Conservation (phyloP, 2,113 vertebrate species). For the Aleadryas rufinucha region DNA sequence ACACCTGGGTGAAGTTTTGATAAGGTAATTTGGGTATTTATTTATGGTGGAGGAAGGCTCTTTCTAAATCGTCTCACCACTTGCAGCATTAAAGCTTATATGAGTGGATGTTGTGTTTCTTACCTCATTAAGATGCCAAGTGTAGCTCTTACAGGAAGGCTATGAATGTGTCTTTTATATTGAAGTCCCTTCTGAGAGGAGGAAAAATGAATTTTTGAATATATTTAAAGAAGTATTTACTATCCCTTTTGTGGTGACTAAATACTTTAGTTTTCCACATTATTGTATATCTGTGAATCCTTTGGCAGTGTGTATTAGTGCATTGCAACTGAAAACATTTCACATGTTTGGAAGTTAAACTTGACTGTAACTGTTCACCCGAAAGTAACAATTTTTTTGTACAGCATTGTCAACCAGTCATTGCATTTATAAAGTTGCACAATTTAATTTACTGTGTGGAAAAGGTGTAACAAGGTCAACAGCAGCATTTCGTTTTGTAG, state of each 20-base stretch:
- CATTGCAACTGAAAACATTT: neutral
- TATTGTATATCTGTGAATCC: accelerated
- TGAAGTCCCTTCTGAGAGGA: neutral
- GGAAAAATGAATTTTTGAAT: neutral
- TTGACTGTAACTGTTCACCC: accelerated
- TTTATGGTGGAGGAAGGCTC: too few species aligned
- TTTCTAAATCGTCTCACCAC: accelerated
- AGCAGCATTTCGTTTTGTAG: neutral
- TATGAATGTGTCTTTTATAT: neutral
- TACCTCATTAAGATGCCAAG: too few species aligned
- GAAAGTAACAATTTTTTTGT: neutral
- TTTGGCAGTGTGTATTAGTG: neutral
- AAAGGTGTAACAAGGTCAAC: neutral
- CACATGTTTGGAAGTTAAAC: neutral
- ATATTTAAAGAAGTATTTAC: accelerated
- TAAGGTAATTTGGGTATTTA: slow-evolving; percentile 75
- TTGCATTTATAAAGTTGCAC: neutral
- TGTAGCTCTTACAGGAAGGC: accelerated
- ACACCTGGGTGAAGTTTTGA: slow-evolving; percentile 95
- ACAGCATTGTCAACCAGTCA: neutral
- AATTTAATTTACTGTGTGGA: accelerated
- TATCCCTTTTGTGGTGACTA: neutral
- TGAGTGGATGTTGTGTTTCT: neutral
- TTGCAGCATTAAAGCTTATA: accelerated
- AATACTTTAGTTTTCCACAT: neutral